A percentile compares a stretch with the other conserved stretches of the same genome.
Conservation (phyloP, 2,113 vertebrate species). For the Pygoscelis adeliae region DNA sequence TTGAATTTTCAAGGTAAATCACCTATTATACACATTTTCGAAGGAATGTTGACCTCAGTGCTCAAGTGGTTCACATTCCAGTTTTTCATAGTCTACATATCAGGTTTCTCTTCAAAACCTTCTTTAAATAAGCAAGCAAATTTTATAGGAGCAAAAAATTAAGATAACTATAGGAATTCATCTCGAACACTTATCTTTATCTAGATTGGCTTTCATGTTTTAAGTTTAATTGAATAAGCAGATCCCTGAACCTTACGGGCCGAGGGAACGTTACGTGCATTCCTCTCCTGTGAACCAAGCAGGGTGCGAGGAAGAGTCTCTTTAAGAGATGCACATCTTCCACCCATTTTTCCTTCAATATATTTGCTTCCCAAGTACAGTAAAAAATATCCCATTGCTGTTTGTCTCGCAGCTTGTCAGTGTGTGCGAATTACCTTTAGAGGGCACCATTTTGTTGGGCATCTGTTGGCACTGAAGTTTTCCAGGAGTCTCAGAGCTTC, state of each 20-base stretch:
- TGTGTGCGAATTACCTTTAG: background rate
- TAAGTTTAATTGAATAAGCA: background rate
- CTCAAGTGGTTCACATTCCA: background rate
- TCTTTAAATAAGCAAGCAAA: background rate
- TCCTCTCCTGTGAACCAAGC: background rate
- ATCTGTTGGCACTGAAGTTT: background rate
- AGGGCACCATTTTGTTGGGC: background rate
- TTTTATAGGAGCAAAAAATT: background rate
- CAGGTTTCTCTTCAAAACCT: background rate
- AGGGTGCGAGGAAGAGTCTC: background rate
- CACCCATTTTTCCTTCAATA: background rate
- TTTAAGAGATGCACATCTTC: background rate
- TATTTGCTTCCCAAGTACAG: background rate
- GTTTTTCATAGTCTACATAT: background rate
- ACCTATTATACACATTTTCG: accelerated
- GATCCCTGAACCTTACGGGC: background rate
- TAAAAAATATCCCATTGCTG: background rate
- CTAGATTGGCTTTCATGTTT: background rate
- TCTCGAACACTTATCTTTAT: background rate
- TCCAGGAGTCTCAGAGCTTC: background rate
- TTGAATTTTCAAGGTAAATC: background rate
- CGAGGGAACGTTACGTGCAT: accelerated
- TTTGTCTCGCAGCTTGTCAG: background rate
- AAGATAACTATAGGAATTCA: background rate
- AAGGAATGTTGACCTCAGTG: background rate